Percentiles rank a stretch among this genome's conserved stretches.
Conservation (phyloP, 2,113 vertebrate genomes). For the Leptodactylus fuscus region DNA sequence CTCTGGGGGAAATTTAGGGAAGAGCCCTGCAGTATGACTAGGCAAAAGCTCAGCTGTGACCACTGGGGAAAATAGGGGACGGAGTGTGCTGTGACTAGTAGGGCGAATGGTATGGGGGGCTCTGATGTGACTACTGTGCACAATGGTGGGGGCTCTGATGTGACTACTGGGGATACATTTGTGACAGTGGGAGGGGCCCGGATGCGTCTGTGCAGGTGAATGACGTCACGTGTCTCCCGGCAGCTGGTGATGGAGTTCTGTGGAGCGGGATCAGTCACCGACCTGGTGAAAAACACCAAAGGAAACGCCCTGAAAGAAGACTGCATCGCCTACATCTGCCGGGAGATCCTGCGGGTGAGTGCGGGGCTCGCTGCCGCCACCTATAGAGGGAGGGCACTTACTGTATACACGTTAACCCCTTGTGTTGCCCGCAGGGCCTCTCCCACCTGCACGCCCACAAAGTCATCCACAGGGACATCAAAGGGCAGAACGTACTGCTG, state of each 20-base stretch:
- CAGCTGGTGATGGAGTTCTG: slow-evolving; percentile 96
- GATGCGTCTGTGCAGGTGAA: too few species aligned
- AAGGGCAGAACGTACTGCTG: slow-evolving; percentile 91
- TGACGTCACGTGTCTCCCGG: too few species aligned
- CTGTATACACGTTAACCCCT: background rate
- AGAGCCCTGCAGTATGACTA: background rate
- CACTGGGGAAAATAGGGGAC: too few species aligned
- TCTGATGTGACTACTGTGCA: background rate
- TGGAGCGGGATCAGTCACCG: slow-evolving; percentile 89
- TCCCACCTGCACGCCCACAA: slow-evolving; percentile 91
- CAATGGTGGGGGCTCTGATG: background rate
- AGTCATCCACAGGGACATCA: slow-evolving; percentile 94
- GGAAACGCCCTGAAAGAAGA: slow-evolving; percentile 91
- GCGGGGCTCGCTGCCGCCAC: background rate
- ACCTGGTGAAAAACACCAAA: slow-evolving; percentile 92
- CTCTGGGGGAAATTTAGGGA: too few species aligned
- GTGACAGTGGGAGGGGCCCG: too few species aligned
- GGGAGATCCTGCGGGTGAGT: slow-evolving; percentile 89
- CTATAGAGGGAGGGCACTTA: too few species aligned
- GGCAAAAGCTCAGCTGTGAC: too few species aligned
- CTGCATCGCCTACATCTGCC: slow-evolving; percentile 92
- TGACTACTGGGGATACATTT: background rate
- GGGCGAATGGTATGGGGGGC: background rate
- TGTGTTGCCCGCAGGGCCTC: slow-evolving; percentile 77
- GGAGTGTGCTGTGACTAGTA: background rate